Evolutionary conservation across 2,797 vertebrate genomes (phyloP), one percentile per base, ranked within the genome.

Genomic region (Peromyscus melanophrys): DNA sequence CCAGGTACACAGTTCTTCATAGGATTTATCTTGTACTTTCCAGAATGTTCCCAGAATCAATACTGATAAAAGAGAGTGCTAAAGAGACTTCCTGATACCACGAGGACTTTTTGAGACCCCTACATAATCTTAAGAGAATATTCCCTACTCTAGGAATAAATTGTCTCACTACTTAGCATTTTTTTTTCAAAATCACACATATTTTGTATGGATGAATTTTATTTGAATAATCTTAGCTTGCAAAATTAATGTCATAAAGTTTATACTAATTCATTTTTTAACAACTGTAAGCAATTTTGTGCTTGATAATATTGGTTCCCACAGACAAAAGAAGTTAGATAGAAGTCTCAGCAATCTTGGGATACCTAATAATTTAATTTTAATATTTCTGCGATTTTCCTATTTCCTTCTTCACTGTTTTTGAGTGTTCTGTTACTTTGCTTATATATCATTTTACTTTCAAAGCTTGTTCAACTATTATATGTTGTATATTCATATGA

Each of bases 161-260:
- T 49, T 12, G 1, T 29, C 34, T 75, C 11, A 94, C 4, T 69
- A 76, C 84, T 13, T 57, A 16, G 49, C 13, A 52, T 52, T 52
- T 52, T 1, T 1, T n/a, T 8, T n/a, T 77, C n/a, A 63, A 6
- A 34, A 23, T 52, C n/a, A 77, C 29, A 80, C 1, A 57, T 40
- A 71, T 1, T 29, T 40, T 34, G 52, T 21, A 55, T 65, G 23
- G 17, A 57, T 83, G 55, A 52, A 69, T 43, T 84, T 73, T 88
- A 6, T 43, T 85, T 61, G 73, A 92, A n/a, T 63, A 65, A 88
- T 2, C 75, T 87, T 81, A 86, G 3, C 12, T n/a, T 77, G 37
- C 0, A 29, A 92, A 92, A 93, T 93, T 63, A 87, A 93, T 80
- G 7, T 81, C 52, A 78, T 13, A 91, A 23, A 82, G 17, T 67